Evolutionary conservation across 2,113 vertebrate species (phyloP).

Genomic region (Triplophysa siluroides): DNA sequence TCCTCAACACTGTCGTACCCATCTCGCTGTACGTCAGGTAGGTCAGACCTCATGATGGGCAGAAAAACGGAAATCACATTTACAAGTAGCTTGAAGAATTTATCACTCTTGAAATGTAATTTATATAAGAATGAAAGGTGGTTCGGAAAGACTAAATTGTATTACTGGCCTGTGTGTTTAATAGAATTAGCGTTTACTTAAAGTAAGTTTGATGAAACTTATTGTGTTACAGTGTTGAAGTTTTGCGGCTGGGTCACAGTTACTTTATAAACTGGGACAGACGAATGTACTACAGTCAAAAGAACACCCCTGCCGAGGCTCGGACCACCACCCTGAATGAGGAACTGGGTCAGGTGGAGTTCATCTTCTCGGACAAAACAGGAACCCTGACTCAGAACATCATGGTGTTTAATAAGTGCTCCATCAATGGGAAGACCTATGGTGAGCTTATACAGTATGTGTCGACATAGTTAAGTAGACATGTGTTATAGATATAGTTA

Average conservation of each 20-base stretch:
- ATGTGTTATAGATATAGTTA: too few species aligned
- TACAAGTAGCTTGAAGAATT: not conserved
- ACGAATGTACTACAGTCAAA: slow-evolving; percentile 69
- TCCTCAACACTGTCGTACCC: slow-evolving; percentile 80
- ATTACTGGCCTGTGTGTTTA: not conserved
- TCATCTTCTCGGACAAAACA: slow-evolving; percentile 77
- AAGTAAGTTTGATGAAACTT: not conserved
- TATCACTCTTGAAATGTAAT: not conserved
- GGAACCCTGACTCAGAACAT: slow-evolving; percentile 77
- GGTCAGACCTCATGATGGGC: slow-evolving; percentile 38
- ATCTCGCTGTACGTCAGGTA: slow-evolving; percentile 84
- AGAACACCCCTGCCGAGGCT: slow-evolving; percentile 67
- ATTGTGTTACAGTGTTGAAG: slow-evolving; percentile 66
- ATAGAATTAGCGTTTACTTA: not conserved
- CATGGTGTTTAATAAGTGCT: slow-evolving; percentile 76
- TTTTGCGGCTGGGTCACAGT: slow-evolving; percentile 74
- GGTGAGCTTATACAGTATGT: slow-evolving; percentile 53
- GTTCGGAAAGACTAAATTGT: not conserved
- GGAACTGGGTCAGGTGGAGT: slow-evolving; percentile 74
- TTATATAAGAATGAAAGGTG: not conserved
- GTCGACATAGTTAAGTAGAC: not conserved
- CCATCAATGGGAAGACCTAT: slow-evolving; percentile 71
- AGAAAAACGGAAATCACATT: not conserved
- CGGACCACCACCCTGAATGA: slow-evolving; percentile 74
- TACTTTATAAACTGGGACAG: slow-evolving; percentile 78